A percentile compares a stretch with the other conserved stretches of the same genome.
Evolutionary conservation across 2,888 invertebrate genomes (phyloP).

Genomic region (Parelbella ahira): DNA sequence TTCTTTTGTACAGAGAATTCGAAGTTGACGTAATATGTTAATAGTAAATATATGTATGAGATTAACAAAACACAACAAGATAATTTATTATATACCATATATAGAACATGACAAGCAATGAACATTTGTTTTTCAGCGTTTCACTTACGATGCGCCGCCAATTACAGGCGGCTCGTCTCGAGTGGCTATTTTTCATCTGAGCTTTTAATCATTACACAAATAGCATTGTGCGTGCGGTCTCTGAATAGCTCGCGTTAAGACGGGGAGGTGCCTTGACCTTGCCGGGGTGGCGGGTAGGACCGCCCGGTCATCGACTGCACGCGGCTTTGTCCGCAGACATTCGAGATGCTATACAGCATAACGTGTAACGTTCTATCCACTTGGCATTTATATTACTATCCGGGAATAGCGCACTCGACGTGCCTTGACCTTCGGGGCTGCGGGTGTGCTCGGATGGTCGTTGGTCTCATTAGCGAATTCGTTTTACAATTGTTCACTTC

Average conservation of each 20-base stretch:
- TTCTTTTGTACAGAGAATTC: no score
- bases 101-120: no score
- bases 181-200: slow-evolving; percentile 11
- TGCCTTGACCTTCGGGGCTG: slow-evolving; percentile 12
- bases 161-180: slow-evolving; percentile 2
- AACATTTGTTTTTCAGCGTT: neutral
- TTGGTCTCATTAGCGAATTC: slow-evolving; percentile 4
- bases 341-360: no score
- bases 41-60: no score
- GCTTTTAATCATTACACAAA: slow-evolving; percentile 18
- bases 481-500: slow-evolving; percentile 2
- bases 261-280: slow-evolving; percentile 65
- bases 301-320: slow-evolving; percentile 63
- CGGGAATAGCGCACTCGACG: no score
- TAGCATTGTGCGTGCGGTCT: slow-evolving; percentile 33
- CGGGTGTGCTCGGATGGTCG: slow-evolving; percentile 2
- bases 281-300: slow-evolving; percentile 48
- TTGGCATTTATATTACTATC: no score
- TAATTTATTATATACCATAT: no score
- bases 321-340: no score
- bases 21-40: no score
- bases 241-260: slow-evolving; percentile 49
- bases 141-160: no score
- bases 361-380: no score
- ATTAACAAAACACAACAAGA: no score